Base-by-base conservation (phyloP, 2,888 invertebrate species). In the Dyspetes luteomarginatus region DNA sequence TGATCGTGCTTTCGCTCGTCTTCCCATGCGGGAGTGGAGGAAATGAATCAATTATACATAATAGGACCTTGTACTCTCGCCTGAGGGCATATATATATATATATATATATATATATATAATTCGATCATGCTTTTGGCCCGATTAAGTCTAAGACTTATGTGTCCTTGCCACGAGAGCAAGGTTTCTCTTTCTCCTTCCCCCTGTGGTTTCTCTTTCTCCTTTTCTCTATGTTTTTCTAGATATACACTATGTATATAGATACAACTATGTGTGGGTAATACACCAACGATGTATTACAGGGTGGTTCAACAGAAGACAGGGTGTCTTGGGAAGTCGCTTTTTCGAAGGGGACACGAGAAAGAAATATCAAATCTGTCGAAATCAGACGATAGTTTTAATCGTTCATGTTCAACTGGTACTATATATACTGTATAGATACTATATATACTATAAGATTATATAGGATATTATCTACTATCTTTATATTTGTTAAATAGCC, bases 1-100 rank as follows among this genome's bases (percentile, higher is more conserved):
- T 19, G 41, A 15, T 22, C 48, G 36, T 62, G 7, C 60, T 65
- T 26, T 60, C 69, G 4, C 43, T 19, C 5, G 55, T 52, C n/a
- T 22, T 45, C 65, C 17, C 12, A 83, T 84, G 85, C 82, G 81
- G 81, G 83, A 86, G 83, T 26, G 26, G n/a, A 67, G 65, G 84
- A 87, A 88, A 88, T 88, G 85, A 88, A 88, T 86, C 88, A 88
- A 88, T 88, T 88, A 87, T 84, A 83, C 82, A 81, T 86, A 86
- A 87, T 85, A 85, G 83, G 84, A 82, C 81, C 78, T 87, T 43
- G 60, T 43, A 43, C 36, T 65, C 45, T 22, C 67, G 36, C 17
- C 58, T 28, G 24, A 58, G n/a, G n/a, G n/a, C n/a, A n/a, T n/a
- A n/a, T n/a, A n/a, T n/a, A n/a, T n/a, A n/a, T n/a, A n/a, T n/a